Evolutionary conservation across 1,140 invertebrate species (phyloP).

Genomic region (Zophobas atratus): DNA sequence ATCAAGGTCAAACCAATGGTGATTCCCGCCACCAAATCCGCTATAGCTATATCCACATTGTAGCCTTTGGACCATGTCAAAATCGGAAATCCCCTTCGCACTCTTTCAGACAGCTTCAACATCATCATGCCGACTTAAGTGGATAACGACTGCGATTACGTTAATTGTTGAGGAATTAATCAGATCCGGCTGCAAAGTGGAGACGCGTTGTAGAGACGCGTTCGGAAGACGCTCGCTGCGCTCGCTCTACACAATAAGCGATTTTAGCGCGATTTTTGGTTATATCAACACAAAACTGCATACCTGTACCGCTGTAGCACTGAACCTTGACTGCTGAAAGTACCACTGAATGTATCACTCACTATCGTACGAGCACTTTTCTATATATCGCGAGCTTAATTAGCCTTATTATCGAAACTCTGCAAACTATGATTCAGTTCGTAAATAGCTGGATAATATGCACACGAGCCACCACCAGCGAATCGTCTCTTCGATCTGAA

Average conservation of each 20-base stretch:
- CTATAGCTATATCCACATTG: conserved; percentile 73
- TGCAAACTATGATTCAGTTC: conserved; percentile 4
- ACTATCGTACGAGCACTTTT: not conserved
- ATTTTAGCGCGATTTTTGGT: not conserved
- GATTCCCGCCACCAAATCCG: conserved; percentile 87
- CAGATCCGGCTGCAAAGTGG: not conserved
- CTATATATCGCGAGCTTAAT: not conserved
- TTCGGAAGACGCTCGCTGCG: not conserved
- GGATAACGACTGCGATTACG: not conserved
- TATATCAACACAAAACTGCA: not conserved
- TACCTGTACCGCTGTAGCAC: not conserved
- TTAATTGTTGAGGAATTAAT: not conserved
- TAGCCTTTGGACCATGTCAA: conserved; percentile 77
- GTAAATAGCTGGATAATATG: not conserved
- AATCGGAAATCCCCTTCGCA: conserved; percentile 63
- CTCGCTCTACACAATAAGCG: too few relatives aligned
- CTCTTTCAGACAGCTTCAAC: not conserved
- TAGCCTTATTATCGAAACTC: not conserved
- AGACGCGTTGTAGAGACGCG: not conserved
- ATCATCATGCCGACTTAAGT: not conserved
- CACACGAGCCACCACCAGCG: not conserved
- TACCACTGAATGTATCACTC: too few relatives aligned
- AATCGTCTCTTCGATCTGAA: not conserved
- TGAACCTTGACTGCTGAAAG: not conserved
- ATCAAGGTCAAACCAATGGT: conserved; percentile 87